These are phyloP conservation scores for Brienomyrus brachyistius DNA, from an alignment of 2,113 vertebrate species.

Conservation along the genomic window DNA sequence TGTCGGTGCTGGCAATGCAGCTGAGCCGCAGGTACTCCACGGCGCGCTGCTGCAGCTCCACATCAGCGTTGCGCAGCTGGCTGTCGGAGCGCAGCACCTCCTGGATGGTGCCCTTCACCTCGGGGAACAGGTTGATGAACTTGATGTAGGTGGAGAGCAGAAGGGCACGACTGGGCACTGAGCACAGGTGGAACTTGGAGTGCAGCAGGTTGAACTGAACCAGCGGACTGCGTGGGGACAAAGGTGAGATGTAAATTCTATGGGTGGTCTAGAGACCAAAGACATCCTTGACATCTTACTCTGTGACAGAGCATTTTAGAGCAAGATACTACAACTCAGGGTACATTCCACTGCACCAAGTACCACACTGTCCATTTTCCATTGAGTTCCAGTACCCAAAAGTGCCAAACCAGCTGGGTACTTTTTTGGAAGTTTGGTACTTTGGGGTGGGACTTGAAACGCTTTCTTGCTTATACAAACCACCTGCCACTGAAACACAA, in stretches of 20 bases:
- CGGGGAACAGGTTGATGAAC: slow-evolving; percentile 89
- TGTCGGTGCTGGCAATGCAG: slow-evolving; percentile 83
- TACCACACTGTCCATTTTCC: too few species aligned
- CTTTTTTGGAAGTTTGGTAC: too few species aligned
- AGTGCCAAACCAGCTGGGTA: too few species aligned
- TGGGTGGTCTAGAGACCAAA: background rate
- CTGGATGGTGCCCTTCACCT: slow-evolving; percentile 88
- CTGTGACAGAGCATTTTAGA: background rate
- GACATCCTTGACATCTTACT: background rate
- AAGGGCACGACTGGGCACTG: slow-evolving; percentile 77
- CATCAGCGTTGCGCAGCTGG: slow-evolving; percentile 83
- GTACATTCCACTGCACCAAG: too few species aligned
- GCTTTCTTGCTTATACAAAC: too few species aligned
- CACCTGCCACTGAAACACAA: too few species aligned
- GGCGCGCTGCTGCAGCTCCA: slow-evolving; percentile 84
- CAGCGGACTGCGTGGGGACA: slow-evolving; percentile 59
- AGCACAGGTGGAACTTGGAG: slow-evolving; percentile 88
- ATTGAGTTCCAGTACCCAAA: too few species aligned
- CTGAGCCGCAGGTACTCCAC: slow-evolving; percentile 89
- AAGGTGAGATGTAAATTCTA: background rate
- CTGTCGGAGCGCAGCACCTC: slow-evolving; percentile 84
- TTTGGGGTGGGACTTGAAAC: too few species aligned
- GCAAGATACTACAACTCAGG: background rate
- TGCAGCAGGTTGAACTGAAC: slow-evolving; percentile 89
- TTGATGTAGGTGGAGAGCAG: slow-evolving; percentile 89